Evolutionary conservation across 2,113 vertebrate genomes (phyloP), one percentile per base, ranked within the genome.

Genomic region (Clarias magur): DNA sequence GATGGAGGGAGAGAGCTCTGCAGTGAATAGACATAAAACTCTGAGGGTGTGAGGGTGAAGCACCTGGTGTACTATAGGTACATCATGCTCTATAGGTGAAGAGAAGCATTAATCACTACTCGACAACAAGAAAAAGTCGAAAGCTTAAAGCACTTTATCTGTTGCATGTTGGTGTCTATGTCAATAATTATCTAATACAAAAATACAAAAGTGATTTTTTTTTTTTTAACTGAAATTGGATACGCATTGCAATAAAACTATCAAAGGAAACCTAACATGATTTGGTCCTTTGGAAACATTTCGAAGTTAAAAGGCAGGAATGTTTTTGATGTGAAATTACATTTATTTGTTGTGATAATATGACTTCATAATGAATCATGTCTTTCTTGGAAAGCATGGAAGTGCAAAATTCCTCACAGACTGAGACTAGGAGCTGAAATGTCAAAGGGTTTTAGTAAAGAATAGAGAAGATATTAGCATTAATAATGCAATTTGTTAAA

Each of bases 301-400:
- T 84, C 7, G 6, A 62, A 59, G 62, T 27, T 73, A 73, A 84
- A 84, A 84, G 19, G 54, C 21, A 83, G 83, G 48, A 80, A 89
- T 48, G n/a, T 65, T 48, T n/a, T 53, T 78, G 73, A 59, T 62
- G 72, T 27, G 72, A 86, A 86, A 84, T 76, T 76, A 27, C 53
- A 87, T 76, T 53, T 75, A 54, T 82, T 27, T 82, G 48, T 30
- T 67, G 54, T 54, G 38, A 11, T 62, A 73, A 85, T 42, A 54
- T 53, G 84, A 63, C 56, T 81, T 80, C 56, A 25, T 30, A 76
- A 80, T 57, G 53, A 21, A 56, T 56, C 42, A 17, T 19, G 48
- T n/a, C 38, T 57, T 53, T 54, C 9, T 11, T 7, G 75, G 25
- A 86, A 48, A 68, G 75, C 75, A 70, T 9, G 53, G 63, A 81